Base-by-base conservation (phyloP, 1,140 invertebrate genomes). In the Atta cephalotes region DNA sequence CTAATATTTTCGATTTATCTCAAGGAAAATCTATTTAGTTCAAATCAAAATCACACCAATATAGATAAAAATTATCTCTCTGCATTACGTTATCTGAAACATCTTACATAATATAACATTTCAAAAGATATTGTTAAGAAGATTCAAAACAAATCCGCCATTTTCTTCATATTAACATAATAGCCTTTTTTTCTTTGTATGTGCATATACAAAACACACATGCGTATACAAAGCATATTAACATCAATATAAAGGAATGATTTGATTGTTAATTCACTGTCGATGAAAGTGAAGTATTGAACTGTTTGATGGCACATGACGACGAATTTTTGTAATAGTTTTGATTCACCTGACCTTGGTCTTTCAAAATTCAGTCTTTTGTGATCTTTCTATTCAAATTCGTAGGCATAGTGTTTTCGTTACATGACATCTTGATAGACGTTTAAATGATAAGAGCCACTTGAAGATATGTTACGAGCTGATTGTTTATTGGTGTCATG, bases 291-390 rank as follows among this genome's bases (percentile, higher is more conserved):
- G 21, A 56, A 31, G 45, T 62, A 9, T 81, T n/a, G 21, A 66
- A 70, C n/a, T 63, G 45, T 49, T 62, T 70, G 51, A 62, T 49
- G 25, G 25, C 62, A 70, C 28, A 77, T 76, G 77, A 45, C 56
- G 51, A 60, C 14, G 10, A 80, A 28, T 28, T 31, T 31, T 74
- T 10, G 7, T 18, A n/a, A 0, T 35, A 35, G 6, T 35, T 35
- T 10, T 49, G 7, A 1, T n/a, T 66, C 49, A 14, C 4, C 16
- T 86, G 60, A 1, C 86, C 88, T 87, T 87, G 87, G 88, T 60
- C 76, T 88, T 86, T 88, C 63, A 62, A 62, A 70, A 85, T 66
- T 45, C 56, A 70, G 25, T 35, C 0, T 79, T 7, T 25, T 45
- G 21, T 31, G 60, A 80, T 39, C 70, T 89, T 70, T 31, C 9